These are phyloP conservation scores for Pangasius krempfi DNA, from an alignment of 2,797 vertebrate genomes.

Conservation along the genomic window DNA sequence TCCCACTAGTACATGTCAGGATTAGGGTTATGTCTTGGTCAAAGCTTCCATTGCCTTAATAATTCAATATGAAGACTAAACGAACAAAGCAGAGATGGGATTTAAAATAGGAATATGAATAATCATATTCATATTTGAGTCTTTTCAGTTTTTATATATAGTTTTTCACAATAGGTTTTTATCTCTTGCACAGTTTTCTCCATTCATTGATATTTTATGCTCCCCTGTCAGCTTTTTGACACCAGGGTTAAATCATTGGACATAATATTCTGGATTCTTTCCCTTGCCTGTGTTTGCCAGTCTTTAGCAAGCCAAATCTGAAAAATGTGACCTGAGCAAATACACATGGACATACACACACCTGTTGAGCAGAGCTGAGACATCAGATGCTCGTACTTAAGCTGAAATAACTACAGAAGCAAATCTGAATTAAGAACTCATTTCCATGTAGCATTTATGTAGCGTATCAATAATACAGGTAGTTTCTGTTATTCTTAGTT, in stretches of 20 bases:
- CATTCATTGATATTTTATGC: slow-evolving; percentile 67
- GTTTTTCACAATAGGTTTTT: slow-evolving; percentile 21
- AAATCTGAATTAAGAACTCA: not conserved
- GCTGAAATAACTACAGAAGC: slow-evolving; percentile 20
- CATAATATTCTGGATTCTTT: slow-evolving; percentile 75
- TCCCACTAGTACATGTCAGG: slow-evolving; percentile 16
- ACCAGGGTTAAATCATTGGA: slow-evolving; percentile 76
- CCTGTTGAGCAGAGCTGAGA: slow-evolving; percentile 74
- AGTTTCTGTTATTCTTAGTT: not conserved
- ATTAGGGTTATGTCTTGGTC: slow-evolving; percentile 23
- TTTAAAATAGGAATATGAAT: not conserved
- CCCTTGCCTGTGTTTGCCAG: slow-evolving; percentile 73
- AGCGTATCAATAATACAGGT: not conserved
- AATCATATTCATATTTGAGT: not conserved
- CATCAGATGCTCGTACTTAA: slow-evolving; percentile 56
- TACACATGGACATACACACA: slow-evolving; percentile 56
- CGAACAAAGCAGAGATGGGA: not conserved
- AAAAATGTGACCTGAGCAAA: slow-evolving; percentile 70
- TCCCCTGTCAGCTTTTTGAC: slow-evolving; percentile 71
- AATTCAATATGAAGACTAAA: slow-evolving; percentile 26
- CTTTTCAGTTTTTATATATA: not conserved
- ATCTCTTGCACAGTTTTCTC: slow-evolving; percentile 41
- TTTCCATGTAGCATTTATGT: not conserved
- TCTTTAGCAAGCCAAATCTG: slow-evolving; percentile 81
- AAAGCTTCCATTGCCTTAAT: slow-evolving; percentile 16